Conservation (phyloP, 2,113 vertebrate species). For the Antechinus stuartii region DNA sequence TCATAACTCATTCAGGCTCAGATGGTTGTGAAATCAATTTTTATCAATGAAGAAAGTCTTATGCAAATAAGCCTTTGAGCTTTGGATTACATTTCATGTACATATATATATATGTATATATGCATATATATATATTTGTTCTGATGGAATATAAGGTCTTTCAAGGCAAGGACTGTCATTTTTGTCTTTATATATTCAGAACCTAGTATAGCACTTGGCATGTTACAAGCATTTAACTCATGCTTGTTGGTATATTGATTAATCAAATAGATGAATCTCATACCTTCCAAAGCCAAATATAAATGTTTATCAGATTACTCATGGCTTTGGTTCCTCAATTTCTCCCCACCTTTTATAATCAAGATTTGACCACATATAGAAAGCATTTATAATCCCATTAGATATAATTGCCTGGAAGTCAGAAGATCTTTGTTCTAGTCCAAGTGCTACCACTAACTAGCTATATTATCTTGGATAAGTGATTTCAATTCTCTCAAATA, state of each 20-base stretch:
- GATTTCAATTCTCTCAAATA: slow-evolving; percentile 39
- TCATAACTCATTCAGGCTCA: background rate
- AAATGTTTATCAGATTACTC: no score
- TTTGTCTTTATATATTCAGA: background rate
- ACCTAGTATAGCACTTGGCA: background rate
- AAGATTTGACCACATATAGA: no score
- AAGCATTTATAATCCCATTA: slow-evolving; percentile 8
- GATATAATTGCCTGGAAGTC: slow-evolving; percentile 12
- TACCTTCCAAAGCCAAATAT: background rate
- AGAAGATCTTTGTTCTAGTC: slow-evolving; percentile 15
- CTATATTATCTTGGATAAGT: slow-evolving; percentile 14
- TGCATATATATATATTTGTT: background rate
- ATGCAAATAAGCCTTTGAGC: no score
- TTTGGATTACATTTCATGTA: no score
- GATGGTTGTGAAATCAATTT: background rate
- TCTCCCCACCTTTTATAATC: no score
- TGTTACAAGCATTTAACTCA: background rate
- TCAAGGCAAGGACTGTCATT: background rate
- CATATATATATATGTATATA: background rate
- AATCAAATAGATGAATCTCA: background rate
- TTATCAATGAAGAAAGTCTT: background rate
- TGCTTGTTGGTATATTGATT: background rate
- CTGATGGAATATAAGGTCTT: background rate
- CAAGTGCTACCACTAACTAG: slow-evolving; percentile 20
- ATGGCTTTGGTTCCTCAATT: no score